Evolutionary conservation across 2,113 vertebrate genomes (phyloP).

Genomic region (Procavia capensis): DNA sequence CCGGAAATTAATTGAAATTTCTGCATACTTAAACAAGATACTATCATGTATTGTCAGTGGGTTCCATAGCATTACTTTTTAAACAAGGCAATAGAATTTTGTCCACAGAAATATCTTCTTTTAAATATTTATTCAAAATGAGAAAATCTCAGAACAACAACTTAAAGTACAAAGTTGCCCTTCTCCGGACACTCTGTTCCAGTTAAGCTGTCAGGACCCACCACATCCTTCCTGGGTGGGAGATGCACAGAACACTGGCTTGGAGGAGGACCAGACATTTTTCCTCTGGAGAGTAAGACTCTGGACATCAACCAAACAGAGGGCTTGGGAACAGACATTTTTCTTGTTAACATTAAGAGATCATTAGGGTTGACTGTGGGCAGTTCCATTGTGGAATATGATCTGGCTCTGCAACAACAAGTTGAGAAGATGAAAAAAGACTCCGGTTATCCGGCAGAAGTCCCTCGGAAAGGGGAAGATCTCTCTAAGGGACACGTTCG

Average conservation of each 20-base stretch:
- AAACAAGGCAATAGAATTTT: not conserved
- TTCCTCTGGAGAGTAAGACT: not conserved
- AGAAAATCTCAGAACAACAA: conserved; percentile 1
- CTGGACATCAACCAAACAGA: not conserved
- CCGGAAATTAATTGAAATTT: conserved; percentile 27
- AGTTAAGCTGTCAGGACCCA: not conserved
- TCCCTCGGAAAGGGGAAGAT: not conserved
- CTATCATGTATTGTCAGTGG: not conserved
- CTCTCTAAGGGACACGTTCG: not conserved
- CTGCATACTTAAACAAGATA: not conserved
- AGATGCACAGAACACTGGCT: not conserved
- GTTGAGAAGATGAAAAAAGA: not conserved
- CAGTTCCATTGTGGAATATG: not conserved
- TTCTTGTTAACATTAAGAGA: not conserved
- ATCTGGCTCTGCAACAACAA: not conserved
- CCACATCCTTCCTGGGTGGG: not conserved
- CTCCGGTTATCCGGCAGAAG: not conserved
- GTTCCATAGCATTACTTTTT: not conserved
- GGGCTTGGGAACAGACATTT: no score
- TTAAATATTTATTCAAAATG: not conserved
- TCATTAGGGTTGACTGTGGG: not conserved
- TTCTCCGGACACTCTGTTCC: not conserved
- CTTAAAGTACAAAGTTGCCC: not conserved
- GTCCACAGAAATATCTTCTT: not conserved
- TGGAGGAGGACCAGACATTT: not conserved